Conservation (phyloP, 2,113 vertebrate genomes). For the Dolichallabes microphthalmus region DNA sequence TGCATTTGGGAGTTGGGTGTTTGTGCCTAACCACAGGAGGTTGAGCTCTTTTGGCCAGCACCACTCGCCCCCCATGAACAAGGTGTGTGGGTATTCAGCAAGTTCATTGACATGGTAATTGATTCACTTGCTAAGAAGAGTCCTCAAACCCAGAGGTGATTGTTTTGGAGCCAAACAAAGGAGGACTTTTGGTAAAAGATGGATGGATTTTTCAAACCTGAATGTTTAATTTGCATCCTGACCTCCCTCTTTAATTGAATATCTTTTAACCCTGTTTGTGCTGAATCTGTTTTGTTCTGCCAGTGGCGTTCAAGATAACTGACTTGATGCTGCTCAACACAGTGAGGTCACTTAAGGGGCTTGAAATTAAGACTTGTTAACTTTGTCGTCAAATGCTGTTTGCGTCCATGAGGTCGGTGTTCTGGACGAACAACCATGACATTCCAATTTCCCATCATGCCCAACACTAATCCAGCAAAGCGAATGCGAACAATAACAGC, state of each 20-base stretch:
- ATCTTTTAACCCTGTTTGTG: constrained; percentile 7
- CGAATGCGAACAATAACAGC: constrained; percentile 46
- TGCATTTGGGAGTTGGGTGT: constrained; percentile 41
- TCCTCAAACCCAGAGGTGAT: constrained; percentile 48
- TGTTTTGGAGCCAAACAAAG: constrained; percentile 50
- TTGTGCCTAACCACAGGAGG: constrained; percentile 54
- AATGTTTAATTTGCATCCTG: constrained; percentile 30
- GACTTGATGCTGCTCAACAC: background rate
- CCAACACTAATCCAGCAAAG: constrained; percentile 41
- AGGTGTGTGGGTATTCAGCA: constrained; percentile 61
- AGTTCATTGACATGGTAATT: constrained; percentile 62
- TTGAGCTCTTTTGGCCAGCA: constrained; percentile 39
- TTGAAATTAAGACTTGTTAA: constrained; percentile 9
- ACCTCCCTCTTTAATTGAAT: constrained; percentile 9
- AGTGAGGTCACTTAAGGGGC: background rate
- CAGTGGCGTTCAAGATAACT: background rate
- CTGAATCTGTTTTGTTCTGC: constrained; percentile 6
- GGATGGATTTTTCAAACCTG: constrained; percentile 18
- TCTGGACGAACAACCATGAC: constrained; percentile 28
- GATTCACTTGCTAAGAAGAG: constrained; percentile 61
- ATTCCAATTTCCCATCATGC: constrained; percentile 40
- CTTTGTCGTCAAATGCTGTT: constrained; percentile 7
- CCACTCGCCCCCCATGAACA: constrained; percentile 52
- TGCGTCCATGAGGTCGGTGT: background rate
- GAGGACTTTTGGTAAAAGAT: constrained; percentile 19